Evolutionary conservation across 2,888 invertebrate genomes (phyloP).

Genomic region (Sinhomidia bicolor): DNA sequence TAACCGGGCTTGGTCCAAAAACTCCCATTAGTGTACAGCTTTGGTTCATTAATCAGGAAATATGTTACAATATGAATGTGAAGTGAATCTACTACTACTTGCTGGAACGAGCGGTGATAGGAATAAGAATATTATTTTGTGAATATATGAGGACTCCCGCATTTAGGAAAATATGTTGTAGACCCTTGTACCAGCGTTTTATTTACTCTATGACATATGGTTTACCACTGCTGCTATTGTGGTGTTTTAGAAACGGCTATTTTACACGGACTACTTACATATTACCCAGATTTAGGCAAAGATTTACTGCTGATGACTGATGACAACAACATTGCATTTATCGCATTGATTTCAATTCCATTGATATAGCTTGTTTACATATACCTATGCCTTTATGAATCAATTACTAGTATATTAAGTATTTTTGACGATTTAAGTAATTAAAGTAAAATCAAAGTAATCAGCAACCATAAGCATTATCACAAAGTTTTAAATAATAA

Average conservation of each 20-base stretch:
- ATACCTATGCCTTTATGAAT: no score
- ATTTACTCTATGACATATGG: slow-evolving; percentile 74
- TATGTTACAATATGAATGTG: slow-evolving; percentile 36
- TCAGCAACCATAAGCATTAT: no score
- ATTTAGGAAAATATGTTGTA: slow-evolving; percentile 16
- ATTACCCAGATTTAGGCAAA: background rate
- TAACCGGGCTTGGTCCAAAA: slow-evolving; percentile 43
- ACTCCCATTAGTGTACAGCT: slow-evolving; percentile 63
- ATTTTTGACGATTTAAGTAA: no score
- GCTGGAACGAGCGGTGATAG: no score
- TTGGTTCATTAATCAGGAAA: slow-evolving; percentile 71
- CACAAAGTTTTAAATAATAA: no score
- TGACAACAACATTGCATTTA: background rate
- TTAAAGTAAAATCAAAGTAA: no score
- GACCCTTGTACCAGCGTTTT: slow-evolving; percentile 18
- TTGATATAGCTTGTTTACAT: no score
- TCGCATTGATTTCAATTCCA: background rate
- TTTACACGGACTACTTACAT: slow-evolving; percentile 44
- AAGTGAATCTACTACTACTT: no score
- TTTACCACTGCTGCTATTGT: slow-evolving; percentile 66
- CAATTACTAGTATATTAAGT: no score
- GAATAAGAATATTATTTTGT: background rate
- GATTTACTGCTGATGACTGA: background rate
- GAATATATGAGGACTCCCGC: background rate
- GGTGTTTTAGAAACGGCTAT: slow-evolving; percentile 57